A percentile compares a stretch with the other conserved stretches of the same genome.
Conservation (phyloP, 1,140 invertebrate genomes). For the Drosophila funebris region DNA sequence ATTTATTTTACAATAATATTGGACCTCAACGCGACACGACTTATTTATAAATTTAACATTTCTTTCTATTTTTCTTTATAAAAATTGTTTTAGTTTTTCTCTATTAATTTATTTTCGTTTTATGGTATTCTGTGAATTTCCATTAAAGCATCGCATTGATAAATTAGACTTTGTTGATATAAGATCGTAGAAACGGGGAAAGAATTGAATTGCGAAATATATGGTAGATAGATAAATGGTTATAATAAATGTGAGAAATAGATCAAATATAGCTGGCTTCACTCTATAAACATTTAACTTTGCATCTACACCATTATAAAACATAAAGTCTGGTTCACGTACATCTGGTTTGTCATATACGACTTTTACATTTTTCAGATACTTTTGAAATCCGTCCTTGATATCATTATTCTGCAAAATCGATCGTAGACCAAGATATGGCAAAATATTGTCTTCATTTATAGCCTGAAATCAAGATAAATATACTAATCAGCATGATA, state of each 20-base stretch:
- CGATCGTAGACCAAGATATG: constrained; percentile 74
- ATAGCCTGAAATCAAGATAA: constrained; percentile 57
- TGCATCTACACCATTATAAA: constrained; percentile 93
- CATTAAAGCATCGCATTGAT: not conserved
- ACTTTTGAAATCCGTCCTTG: constrained; percentile 90
- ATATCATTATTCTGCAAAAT: constrained; percentile 78
- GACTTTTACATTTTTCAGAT: constrained; percentile 90
- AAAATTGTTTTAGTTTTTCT: not conserved
- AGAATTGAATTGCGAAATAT: constrained; percentile 92
- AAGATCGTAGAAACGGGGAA: constrained; percentile 86
- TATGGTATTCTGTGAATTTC: constrained; percentile 10
- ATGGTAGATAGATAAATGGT: constrained; percentile 91
- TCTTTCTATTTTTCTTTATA: constrained; percentile 1
- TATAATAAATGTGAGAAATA: constrained; percentile 95
- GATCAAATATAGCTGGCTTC: constrained; percentile 98
- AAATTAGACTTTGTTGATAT: constrained; percentile 66
- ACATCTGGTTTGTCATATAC: constrained; percentile 90
- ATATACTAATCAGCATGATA: not conserved
- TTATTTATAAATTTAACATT: constrained; percentile 31
- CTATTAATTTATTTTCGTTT: constrained; percentile 33
- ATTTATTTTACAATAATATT: constrained; percentile 27
- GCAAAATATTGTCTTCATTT: constrained; percentile 61
- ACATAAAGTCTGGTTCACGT: constrained; percentile 96
- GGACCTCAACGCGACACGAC: constrained; percentile 17
- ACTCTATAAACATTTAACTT: constrained; percentile 95